Evolutionary conservation across 2,888 invertebrate genomes (phyloP).

Genomic region (Heteromyza rotundicornis): DNA sequence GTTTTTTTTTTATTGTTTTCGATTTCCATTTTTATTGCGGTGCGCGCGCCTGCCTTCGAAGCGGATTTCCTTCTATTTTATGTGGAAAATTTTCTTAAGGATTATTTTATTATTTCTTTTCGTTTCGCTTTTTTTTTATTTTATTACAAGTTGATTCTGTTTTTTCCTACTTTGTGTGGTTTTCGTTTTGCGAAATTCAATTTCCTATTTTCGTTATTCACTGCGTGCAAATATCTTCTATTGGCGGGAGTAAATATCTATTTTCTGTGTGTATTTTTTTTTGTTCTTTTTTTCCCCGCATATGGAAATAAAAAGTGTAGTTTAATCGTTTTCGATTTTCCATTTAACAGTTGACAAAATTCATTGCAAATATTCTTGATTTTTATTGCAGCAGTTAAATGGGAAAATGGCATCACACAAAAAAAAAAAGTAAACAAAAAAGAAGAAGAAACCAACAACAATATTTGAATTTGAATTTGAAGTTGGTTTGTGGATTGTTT

Average conservation of each 20-base stretch:
- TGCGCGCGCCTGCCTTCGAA: not conserved
- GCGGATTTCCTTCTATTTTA: not conserved
- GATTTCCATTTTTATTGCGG: slow-evolving; percentile 51
- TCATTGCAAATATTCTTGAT: slow-evolving; percentile 58
- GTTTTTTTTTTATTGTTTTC: slow-evolving; percentile 57
- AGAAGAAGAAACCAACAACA: too few relatives aligned
- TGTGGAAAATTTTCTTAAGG: slow-evolving; percentile 30
- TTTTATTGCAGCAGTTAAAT: slow-evolving; percentile 55
- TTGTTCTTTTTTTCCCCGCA: slow-evolving; percentile 29
- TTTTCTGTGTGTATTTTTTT: slow-evolving; percentile 6
- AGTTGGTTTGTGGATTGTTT: slow-evolving; percentile 38
- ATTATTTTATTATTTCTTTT: slow-evolving; percentile 44
- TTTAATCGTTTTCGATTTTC: slow-evolving; percentile 54
- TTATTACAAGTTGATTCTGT: not conserved
- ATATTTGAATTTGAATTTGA: too few relatives aligned
- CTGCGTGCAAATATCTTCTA: slow-evolving; percentile 40
- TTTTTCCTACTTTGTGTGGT: slow-evolving; percentile 34
- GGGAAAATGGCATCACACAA: slow-evolving; percentile 54
- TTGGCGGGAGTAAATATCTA: too few relatives aligned
- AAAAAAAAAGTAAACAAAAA: too few relatives aligned
- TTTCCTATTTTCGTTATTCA: slow-evolving; percentile 40
- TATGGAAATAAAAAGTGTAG: slow-evolving; percentile 43
- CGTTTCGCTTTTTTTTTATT: not conserved
- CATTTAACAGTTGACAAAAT: slow-evolving; percentile 48
- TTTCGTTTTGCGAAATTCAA: slow-evolving; percentile 48